These are phyloP conservation scores for Paramuricea clavata DNA, from an alignment of 92 coral and sea anemone species.

Conservation along the genomic window DNA sequence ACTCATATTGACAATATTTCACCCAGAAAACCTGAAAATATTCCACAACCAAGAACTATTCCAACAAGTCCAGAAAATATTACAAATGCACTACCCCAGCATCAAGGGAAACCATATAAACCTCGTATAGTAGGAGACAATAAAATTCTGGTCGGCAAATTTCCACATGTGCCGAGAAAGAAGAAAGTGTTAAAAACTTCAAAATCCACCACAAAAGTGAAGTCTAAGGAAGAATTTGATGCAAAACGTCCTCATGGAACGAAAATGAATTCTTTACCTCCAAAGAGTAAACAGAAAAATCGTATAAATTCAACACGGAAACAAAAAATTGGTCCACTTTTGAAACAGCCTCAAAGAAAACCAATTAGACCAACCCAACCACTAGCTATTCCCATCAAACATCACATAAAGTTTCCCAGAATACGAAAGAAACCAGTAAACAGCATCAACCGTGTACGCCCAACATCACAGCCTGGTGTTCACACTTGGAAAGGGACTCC, in stretches of 20 bases:
- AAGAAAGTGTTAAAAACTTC: background rate
- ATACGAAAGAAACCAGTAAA: background rate
- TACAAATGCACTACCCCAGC: background rate
- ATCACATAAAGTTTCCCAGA: background rate
- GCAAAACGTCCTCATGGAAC: background rate
- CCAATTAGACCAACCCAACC: background rate
- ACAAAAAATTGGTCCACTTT: background rate
- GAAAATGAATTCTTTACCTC: background rate
- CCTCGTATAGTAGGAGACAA: background rate
- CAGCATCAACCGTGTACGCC: background rate
- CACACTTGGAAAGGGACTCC: conserved; percentile 12
- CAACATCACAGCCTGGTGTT: background rate
- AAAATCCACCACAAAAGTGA: background rate
- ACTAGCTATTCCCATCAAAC: background rate
- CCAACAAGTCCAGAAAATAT: background rate
- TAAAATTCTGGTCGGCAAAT: background rate
- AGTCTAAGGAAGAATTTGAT: background rate
- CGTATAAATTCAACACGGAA: background rate
- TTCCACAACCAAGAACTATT: background rate
- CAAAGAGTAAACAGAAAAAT: background rate
- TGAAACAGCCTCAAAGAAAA: background rate
- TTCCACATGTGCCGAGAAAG: background rate
- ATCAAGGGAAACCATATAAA: background rate
- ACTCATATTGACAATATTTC: background rate
- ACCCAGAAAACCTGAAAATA: background rate